Base-by-base conservation (phyloP, 2,113 vertebrate species). In the Phainopepla nitens region DNA sequence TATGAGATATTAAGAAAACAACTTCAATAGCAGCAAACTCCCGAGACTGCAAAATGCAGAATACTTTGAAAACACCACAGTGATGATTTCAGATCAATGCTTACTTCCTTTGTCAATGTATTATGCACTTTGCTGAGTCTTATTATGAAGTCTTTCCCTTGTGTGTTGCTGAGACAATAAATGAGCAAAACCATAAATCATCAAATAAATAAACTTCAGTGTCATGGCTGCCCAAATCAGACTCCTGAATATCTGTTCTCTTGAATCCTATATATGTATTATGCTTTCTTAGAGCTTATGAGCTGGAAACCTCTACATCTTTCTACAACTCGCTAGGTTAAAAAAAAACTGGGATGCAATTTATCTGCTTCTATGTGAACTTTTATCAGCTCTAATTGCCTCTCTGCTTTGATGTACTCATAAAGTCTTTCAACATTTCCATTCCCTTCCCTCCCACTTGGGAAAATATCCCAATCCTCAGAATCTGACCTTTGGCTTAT, bases 401-500 rank as follows among this genome's bases (percentile, higher is more conserved):
- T 94, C 95, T 87, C 71, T 93, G 72, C 95, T 97, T 96, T 97
- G 95, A 97, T 97, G 91, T 96, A 61, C 70, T 96, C 71, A 71
- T 56, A 94, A 93, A 94, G 87, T 62, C 80, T 97, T 94, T 94
- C 95, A 95, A 73, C 15, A 17, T 16, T 96, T 97, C 90, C 88
- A 86, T 95, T 96, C 87, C 92, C 75, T 96, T 97, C 94, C 81
- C 57, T 96, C 94, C 96, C 94, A 94, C 93, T 96, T 93, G 95
- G 96, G 97, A 97, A 96, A 95, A 96, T 91, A 93, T 95, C 70
- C 88, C 93, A 96, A 64, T 96, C 83, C 90, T 95, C 83, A 86
- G 86, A 96, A 94, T 89, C 21, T 88, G 95, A 97, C 95, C 94
- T 97, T 97, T 96, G 95, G 65, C 93, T 95, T 97, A 72, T 96